Conservation (phyloP, 2,797 vertebrate species). For the Macroramphosus scolopax region DNA sequence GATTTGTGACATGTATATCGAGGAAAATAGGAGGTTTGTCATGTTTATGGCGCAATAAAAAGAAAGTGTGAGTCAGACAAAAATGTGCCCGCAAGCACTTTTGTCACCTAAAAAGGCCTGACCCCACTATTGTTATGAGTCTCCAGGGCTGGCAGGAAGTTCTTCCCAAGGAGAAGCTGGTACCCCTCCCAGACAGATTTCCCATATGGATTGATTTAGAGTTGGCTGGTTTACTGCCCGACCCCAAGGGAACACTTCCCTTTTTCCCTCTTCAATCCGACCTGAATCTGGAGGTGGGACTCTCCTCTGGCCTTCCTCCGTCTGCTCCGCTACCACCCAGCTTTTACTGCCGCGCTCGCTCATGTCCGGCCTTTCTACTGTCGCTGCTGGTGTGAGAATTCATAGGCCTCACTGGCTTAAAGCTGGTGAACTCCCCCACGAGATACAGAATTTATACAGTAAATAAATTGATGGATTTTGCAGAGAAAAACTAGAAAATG, state of each 20-base stretch:
- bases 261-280: conserved; percentile 44
- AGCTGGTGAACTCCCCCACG: conserved; percentile 9
- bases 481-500: conserved; percentile 27
- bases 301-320: conserved; percentile 59
- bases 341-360: conserved; percentile 48
- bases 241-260: conserved; percentile 61
- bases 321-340: conserved; percentile 52
- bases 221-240: conserved; percentile 61
- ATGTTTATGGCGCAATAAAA: conserved; percentile 6
- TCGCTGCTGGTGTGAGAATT: conserved; percentile 27
- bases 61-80: background rate
- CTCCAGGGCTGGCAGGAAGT: conserved; percentile 63
- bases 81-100: conserved; percentile 33
- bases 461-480: conserved; percentile 24
- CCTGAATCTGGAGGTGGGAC: conserved; percentile 48
- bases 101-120: conserved; percentile 35
- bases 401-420: conserved; percentile 20
- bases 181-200: conserved; percentile 61
- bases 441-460: conserved; percentile 16
- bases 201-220: conserved; percentile 80
- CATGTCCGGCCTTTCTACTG: conserved; percentile 39
- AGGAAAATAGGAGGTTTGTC: background rate
- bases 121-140: conserved; percentile 50
- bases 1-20: background rate
- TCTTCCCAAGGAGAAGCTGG: conserved; percentile 39